Evolutionary conservation across 2,797 vertebrate species (phyloP).

Genomic region (Acanthiza pusilla): DNA sequence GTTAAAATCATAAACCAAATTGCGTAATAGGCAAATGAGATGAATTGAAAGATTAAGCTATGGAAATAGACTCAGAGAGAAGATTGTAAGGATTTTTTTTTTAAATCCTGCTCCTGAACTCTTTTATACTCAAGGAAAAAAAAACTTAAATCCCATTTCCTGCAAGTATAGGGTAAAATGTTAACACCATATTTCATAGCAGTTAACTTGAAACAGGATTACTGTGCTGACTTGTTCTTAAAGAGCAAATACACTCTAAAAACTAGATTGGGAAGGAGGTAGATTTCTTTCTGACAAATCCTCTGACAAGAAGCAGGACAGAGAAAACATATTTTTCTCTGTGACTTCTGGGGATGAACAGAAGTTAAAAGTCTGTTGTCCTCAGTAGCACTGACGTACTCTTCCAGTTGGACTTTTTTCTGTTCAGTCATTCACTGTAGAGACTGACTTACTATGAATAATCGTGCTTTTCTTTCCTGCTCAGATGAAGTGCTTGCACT

Average conservation of each 20-base stretch:
- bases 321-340: neutral
- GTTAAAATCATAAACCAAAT: neutral
- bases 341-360: neutral
- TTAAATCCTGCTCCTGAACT: neutral
- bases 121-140: neutral
- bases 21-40: neutral
- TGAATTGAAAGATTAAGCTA: neutral
- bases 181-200: slow-evolving; percentile 32
- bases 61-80: neutral
- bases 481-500: neutral
- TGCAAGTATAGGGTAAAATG: slow-evolving; percentile 16
- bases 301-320: neutral
- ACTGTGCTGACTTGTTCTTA: slow-evolving; percentile 31
- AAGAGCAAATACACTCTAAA: slow-evolving; percentile 12
- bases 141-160: slow-evolving; percentile 35
- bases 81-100: neutral
- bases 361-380: neutral
- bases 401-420: neutral
- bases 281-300: slow-evolving; percentile 13
- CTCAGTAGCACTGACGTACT: neutral
- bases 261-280: neutral
- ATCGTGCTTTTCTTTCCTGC: neutral
- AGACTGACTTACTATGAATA: neutral
- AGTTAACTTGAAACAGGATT: slow-evolving; percentile 13
- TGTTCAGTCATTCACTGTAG: neutral